Conservation (phyloP, 2,888 invertebrate genomes). For the Imbricaverruca yamaguchii region DNA sequence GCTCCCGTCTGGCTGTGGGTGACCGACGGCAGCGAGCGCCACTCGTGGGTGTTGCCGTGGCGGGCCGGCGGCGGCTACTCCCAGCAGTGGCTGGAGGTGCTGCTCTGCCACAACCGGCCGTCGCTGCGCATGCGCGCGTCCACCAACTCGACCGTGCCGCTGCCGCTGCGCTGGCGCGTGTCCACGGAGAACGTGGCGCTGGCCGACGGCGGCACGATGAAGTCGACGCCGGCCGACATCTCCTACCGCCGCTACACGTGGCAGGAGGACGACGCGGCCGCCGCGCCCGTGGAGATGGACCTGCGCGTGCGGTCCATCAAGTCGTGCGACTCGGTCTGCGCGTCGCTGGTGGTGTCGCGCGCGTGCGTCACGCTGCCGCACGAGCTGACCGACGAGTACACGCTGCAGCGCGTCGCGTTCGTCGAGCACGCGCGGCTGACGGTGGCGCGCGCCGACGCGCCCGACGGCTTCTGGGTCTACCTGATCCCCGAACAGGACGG, state of each 20-base stretch:
- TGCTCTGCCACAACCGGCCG: not conserved
- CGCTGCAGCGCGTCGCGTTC: not conserved
- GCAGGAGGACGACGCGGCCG: not conserved
- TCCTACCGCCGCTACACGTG: not conserved
- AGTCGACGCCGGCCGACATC: constrained; percentile 7
- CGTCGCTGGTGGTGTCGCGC: not conserved
- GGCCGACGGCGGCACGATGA: not conserved
- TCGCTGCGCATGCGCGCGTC: not conserved
- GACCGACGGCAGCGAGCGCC: not conserved
- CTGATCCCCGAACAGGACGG: not conserved
- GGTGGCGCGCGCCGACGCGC: not conserved
- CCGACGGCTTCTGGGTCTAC: constrained; percentile 18
- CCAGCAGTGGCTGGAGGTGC: constrained; percentile 1
- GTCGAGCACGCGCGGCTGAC: not conserved
- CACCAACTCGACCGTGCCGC: not conserved
- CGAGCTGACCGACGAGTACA: not conserved
- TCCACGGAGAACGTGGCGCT: constrained; percentile 13
- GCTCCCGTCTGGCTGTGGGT: not conserved
- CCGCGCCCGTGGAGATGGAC: not conserved
- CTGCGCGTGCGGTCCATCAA: not conserved
- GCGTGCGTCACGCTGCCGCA: not conserved
- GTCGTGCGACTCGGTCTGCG: not conserved
- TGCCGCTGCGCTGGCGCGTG: not conserved
- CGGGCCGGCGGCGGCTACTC: not conserved
- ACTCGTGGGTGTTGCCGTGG: not conserved